A percentile compares a stretch with the other conserved stretches of the same genome.
These are phyloP conservation scores for Jaculus jaculus DNA, from an alignment of 2,113 vertebrate genomes.

Conservation along the genomic window DNA sequence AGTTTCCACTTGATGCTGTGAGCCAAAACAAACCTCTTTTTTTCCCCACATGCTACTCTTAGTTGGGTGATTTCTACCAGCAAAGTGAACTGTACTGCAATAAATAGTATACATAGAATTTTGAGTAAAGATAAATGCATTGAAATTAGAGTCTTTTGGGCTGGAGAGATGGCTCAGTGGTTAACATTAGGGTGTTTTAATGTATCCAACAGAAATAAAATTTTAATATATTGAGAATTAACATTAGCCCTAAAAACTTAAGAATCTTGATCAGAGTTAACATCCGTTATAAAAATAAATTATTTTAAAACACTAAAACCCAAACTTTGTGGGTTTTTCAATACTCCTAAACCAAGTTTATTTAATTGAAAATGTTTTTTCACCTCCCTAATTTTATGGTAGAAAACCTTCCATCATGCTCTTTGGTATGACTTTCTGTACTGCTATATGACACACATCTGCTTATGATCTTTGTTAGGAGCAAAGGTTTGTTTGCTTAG, in stretches of 20 bases:
- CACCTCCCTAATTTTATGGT: neutral
- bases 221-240: conserved; percentile 31
- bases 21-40: no score
- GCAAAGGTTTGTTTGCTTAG: conserved; percentile 36
- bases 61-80: no score
- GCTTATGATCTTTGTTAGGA: neutral
- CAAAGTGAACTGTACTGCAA: no score
- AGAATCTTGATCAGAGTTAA: neutral
- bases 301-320: neutral
- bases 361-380: neutral
- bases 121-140: neutral
- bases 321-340: neutral
- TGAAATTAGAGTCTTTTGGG: conserved; percentile 20
- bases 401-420: neutral
- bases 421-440: neutral
- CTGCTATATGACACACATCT: neutral
- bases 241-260: neutral
- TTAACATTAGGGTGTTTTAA: no score
- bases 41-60: no score
- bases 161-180: no score
- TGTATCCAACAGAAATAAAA: neutral
- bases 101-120: no score
- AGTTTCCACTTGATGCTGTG: no score
- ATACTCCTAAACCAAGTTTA: neutral
- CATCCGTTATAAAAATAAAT: neutral